Percentiles rank a stretch among this genome's conserved stretches.
Conservation (phyloP, 92 coral and sea anemone genomes). For the Actinostola sp. region DNA sequence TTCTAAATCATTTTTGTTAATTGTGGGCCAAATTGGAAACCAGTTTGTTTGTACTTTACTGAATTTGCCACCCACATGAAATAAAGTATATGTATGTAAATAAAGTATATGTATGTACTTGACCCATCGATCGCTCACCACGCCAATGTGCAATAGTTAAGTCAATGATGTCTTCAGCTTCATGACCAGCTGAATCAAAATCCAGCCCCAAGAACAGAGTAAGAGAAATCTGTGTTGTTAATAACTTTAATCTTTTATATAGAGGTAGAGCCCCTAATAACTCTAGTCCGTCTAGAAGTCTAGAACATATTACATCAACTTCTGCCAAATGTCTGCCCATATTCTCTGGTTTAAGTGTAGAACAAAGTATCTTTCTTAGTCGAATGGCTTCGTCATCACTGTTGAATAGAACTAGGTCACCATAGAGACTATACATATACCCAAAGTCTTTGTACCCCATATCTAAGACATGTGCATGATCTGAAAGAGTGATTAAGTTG, state of each 20-base stretch:
- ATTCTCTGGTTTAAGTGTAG: slow-evolving; percentile 74
- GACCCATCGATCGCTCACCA: slow-evolving; percentile 40
- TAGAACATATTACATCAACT: slow-evolving; percentile 74
- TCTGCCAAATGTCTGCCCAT: slow-evolving; percentile 67
- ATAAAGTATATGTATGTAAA: too few relatives aligned
- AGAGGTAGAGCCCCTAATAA: slow-evolving; percentile 50
- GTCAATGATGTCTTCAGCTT: slow-evolving; percentile 72
- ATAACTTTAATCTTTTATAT: slow-evolving; percentile 74
- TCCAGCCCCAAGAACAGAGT: slow-evolving; percentile 94
- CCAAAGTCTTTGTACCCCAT: slow-evolving; percentile 99
- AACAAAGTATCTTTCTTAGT: slow-evolving; percentile 73
- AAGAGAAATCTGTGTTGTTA: slow-evolving; percentile 90
- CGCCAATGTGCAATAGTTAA: slow-evolving; percentile 97
- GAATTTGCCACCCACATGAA: too few relatives aligned
- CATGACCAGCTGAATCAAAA: slow-evolving; percentile 64
- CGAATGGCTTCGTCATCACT: slow-evolving; percentile 86
- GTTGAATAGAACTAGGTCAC: slow-evolving; percentile 84
- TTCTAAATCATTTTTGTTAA: too few relatives aligned
- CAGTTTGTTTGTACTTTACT: too few relatives aligned
- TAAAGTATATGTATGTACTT: background rate
- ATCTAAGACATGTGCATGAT: slow-evolving; percentile 66
- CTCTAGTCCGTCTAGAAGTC: slow-evolving; percentile 65
- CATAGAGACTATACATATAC: slow-evolving; percentile 93
- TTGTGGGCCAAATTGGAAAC: too few relatives aligned
- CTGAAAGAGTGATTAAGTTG: too few relatives aligned